Base-by-base conservation (phyloP, 1,140 invertebrate species). In the Lucilia cuprina region DNA sequence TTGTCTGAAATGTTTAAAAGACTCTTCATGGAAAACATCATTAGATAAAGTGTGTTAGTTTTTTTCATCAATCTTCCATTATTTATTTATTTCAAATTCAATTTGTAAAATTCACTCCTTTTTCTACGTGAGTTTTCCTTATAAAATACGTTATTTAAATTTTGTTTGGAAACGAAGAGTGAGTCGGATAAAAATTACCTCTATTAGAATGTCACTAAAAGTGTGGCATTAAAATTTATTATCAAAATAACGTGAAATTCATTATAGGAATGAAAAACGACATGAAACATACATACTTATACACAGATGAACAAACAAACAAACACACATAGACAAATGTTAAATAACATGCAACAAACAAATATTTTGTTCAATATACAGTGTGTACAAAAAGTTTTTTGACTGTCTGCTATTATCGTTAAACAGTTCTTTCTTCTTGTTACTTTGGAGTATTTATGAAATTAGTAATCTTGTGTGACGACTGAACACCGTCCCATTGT, bases 231-330 rank as follows among this genome's bases (percentile, higher is more conserved):
- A 49, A 50, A 80, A 80, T 80, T 80, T 80, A 80, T 80, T 80
- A 80, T 80, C 77, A 50, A 80, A 80, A 80, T 80, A 80, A 80
- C 41, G 41, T 80, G 7, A 49, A 78, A 47, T 78, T 78, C 75
- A 78, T 78, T 78, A 78, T 78, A 35, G 34, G 75, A 78, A 80
- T 80, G 77, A 83, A 21, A 85, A 85, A 84, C 85, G 84, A 87
- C 14, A 60, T 7, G 14, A 60, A 14, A 60, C 50, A 60, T 60
- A 60, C 50, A 14, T 12, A 60, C 50, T 2, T 30, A 30, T 30
- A 30, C 25, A 30, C 25, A 30, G n/a, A n/a, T n/a, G n/a, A n/a
- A n/a, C n/a, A n/a, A n/a, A n/a, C 25, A 30, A 60, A 17, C 13
- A 14, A n/a, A 60, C 17, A 60, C 41, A 12, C 12, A 14, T 0